Evolutionary conservation across 2,113 vertebrate genomes (phyloP).

Genomic region (Caretta caretta): DNA sequence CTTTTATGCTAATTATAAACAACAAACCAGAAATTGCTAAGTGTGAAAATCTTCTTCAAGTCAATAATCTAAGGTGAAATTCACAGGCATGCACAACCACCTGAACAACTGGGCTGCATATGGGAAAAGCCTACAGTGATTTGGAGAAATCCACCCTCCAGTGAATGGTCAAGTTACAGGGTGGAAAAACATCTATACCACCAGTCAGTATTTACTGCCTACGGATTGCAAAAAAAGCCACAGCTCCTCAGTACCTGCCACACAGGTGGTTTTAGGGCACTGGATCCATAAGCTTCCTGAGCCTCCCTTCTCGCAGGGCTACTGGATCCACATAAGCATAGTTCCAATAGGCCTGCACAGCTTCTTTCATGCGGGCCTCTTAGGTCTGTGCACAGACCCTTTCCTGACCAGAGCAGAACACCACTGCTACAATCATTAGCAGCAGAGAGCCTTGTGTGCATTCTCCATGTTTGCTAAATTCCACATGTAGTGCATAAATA

Average conservation of each 20-base stretch:
- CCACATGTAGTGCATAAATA: background rate
- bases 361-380: background rate
- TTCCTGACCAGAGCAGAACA: background rate
- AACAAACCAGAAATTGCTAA: background rate
- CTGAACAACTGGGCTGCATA: background rate
- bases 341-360: background rate
- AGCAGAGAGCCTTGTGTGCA: background rate
- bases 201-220: background rate
- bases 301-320: background rate
- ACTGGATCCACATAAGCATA: background rate
- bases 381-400: background rate
- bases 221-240: background rate
- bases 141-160: background rate
- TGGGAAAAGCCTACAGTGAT: rapidly evolving
- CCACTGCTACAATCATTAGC: background rate
- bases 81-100: background rate
- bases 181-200: background rate
- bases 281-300: background rate
- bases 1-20: background rate
- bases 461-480: background rate
- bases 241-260: background rate
- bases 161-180: background rate
- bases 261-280: background rate
- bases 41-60: background rate
- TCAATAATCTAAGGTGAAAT: background rate